Evolutionary conservation across 2,113 vertebrate genomes (phyloP).

Genomic region (Corydoras maculifer): DNA sequence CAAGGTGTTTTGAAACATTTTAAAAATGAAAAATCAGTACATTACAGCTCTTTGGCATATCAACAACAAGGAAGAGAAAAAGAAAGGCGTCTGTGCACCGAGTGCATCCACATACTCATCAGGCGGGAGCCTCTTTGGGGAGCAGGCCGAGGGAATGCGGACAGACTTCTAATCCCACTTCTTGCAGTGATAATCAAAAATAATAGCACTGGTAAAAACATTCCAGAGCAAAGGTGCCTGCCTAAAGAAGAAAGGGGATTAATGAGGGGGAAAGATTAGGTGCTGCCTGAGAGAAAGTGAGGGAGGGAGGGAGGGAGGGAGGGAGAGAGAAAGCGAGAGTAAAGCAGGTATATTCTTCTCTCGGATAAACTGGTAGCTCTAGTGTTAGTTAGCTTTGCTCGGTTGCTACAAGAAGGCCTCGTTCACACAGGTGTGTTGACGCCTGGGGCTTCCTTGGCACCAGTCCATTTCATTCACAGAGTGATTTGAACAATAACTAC

Average conservation of each 20-base stretch:
- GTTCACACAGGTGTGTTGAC: conserved; percentile 99
- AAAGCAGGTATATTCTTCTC: conserved; percentile 56
- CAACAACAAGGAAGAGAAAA: conserved; percentile 39
- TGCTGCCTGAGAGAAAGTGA: conserved; percentile 34
- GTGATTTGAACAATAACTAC: conserved; percentile 99
- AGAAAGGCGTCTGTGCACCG: conserved; percentile 48
- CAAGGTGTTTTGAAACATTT: conserved; percentile 50
- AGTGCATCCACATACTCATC: conserved; percentile 43
- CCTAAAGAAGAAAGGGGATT: conserved; percentile 64
- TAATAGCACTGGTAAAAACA: conserved; percentile 61
- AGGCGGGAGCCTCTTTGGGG: conserved; percentile 43
- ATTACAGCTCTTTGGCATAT: conserved; percentile 44
- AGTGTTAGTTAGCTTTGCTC: conserved; percentile 75
- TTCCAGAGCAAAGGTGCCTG: conserved; percentile 62
- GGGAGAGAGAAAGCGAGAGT: conserved; percentile 35
- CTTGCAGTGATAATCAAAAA: conserved; percentile 58
- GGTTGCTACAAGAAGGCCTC: conserved; percentile 86
- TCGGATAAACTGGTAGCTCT: conserved; percentile 73
- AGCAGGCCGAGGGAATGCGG: conserved; percentile 32
- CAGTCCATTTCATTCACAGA: conserved; percentile 93
- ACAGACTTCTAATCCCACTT: conserved; percentile 49
- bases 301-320: conserved; percentile 31
- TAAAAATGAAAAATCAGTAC: conserved; percentile 4
- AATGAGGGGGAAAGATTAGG: conserved; percentile 69
- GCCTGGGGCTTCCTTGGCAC: conserved; percentile 93